Percentiles rank a stretch among this genome's conserved stretches.
These are phyloP conservation scores for Apocheima hispidaria DNA, from an alignment of 2,888 invertebrate genomes.

Conservation along the genomic window DNA sequence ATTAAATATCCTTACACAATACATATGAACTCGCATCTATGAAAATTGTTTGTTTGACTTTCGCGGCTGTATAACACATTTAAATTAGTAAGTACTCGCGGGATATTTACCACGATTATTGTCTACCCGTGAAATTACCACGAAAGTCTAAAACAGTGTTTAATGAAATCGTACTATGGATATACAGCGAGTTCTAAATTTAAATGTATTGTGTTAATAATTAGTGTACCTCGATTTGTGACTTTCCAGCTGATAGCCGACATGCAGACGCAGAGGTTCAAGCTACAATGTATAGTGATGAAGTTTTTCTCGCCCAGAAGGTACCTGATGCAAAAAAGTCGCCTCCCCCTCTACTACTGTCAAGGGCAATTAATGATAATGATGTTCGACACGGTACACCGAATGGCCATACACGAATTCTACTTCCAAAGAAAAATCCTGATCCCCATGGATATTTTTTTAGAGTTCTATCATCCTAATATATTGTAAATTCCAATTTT, in stretches of 20 bases:
- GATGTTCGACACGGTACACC: conserved; percentile 55
- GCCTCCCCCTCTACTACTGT: conserved; percentile 70
- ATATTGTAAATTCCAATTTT: not conserved
- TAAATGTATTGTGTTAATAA: not conserved
- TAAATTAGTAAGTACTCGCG: no score
- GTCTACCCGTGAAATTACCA: no score
- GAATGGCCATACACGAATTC: conserved; percentile 67
- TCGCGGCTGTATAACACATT: no score
- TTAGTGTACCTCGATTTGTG: not conserved
- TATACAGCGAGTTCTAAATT: no score
- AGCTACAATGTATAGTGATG: conserved; percentile 63
- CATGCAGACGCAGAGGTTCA: conserved; percentile 48
- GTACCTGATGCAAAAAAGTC: conserved; percentile 55
- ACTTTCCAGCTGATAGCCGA: conserved; percentile 57
- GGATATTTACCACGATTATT: no score
- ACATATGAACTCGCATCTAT: no score
- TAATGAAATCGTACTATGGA: no score
- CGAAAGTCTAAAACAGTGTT: no score
- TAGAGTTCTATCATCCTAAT: conserved; percentile 66
- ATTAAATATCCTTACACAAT: no score
- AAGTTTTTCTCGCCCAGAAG: conserved; percentile 55
- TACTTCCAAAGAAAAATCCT: conserved; percentile 51
- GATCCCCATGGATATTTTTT: conserved; percentile 56
- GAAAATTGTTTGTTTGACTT: no score
- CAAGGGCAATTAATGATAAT: conserved; percentile 58